Conservation (phyloP, 2,113 vertebrate species). For the Lophius piscatorius region DNA sequence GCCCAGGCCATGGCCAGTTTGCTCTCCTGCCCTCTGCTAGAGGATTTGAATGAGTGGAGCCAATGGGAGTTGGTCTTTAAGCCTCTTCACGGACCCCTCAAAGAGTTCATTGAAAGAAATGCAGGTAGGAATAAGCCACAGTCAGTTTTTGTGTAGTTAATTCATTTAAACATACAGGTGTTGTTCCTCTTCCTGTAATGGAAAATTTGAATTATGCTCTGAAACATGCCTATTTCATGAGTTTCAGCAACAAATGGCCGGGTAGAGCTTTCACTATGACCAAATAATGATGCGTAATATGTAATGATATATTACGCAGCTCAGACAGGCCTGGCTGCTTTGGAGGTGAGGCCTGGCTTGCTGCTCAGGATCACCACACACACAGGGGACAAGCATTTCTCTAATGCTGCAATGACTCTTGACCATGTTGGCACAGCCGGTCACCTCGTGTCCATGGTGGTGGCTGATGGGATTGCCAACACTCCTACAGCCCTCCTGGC, state of each 20-base stretch:
- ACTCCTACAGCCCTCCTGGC: slow-evolving; percentile 80
- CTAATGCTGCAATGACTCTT: slow-evolving; percentile 53
- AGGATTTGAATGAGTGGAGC: slow-evolving; percentile 80
- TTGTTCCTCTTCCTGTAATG: not conserved
- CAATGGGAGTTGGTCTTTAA: slow-evolving; percentile 82
- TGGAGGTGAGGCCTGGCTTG: slow-evolving; percentile 77
- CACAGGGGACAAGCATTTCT: slow-evolving; percentile 76
- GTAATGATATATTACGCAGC: slow-evolving; percentile 24
- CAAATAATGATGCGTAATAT: slow-evolving; percentile 1
- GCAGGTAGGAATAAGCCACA: slow-evolving; percentile 41
- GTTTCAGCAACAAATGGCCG: not conserved
- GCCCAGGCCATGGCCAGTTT: slow-evolving; percentile 73
- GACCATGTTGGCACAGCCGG: slow-evolving; percentile 76
- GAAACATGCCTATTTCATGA: not conserved
- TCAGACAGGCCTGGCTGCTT: slow-evolving; percentile 71
- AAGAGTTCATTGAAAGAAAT: slow-evolving; percentile 80
- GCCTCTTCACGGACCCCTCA: slow-evolving; percentile 74
- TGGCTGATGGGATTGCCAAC: slow-evolving; percentile 75
- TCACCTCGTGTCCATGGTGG: slow-evolving; percentile 81
- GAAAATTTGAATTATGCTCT: not conserved
- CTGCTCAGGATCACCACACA: slow-evolving; percentile 76
- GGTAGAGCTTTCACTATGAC: not conserved
- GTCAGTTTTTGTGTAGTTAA: not conserved
- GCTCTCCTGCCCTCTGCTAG: slow-evolving; percentile 79
- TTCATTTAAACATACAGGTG: not conserved